Conservation (phyloP, 2,113 vertebrate species). For the Cyanoramphus novaezelandiae region DNA sequence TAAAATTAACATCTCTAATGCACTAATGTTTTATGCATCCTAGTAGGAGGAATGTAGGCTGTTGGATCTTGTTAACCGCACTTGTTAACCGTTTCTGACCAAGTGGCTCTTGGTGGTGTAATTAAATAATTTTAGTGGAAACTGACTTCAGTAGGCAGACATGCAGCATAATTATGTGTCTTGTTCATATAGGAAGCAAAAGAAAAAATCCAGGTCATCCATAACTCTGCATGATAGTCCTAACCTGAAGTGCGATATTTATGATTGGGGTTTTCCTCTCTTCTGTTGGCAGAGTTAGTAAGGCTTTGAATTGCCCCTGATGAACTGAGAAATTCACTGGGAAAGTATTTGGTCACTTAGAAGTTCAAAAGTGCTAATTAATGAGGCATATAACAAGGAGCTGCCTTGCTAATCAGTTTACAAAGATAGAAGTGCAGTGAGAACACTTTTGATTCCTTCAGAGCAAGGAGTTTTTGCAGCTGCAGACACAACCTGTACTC, state of each 20-base stretch:
- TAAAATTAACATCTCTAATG: neutral
- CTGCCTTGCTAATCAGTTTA: neutral
- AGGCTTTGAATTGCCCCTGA: neutral
- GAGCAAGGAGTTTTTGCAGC: neutral
- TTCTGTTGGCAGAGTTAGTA: neutral
- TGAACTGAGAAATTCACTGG: neutral
- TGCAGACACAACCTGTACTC: neutral
- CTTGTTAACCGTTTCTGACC: neutral
- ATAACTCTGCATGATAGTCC: neutral
- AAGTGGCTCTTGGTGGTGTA: neutral
- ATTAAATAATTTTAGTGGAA: neutral
- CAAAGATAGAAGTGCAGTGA: neutral
- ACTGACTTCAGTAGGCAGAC: neutral
- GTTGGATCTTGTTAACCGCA: neutral
- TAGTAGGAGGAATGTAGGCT: neutral
- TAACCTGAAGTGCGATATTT: neutral
- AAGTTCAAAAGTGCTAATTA: neutral
- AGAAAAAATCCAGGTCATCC: neutral
- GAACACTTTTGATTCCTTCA: neutral
- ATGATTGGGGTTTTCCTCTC: rapidly evolving
- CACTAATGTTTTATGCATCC: rapidly evolving
- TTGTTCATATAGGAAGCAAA: neutral
- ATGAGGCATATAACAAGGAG: neutral
- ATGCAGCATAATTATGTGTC: neutral
- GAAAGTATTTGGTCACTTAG: neutral